Conservation (phyloP, 2,113 vertebrate genomes). For the Cinclus cinclus region DNA sequence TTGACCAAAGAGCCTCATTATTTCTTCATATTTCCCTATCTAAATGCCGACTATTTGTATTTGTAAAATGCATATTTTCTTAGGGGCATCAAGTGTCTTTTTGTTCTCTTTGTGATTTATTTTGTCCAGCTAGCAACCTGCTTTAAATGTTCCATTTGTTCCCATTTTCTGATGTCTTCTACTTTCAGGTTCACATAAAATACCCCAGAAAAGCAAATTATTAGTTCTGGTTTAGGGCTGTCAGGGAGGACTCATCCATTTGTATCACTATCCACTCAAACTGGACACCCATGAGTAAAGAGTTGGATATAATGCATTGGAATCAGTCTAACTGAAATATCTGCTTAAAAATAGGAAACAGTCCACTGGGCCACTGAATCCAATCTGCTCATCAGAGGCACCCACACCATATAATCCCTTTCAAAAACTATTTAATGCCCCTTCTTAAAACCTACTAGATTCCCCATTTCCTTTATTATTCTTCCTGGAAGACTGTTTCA, state of each 20-base stretch:
- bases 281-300: background rate
- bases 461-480: conserved; percentile 21
- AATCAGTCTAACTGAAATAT: background rate
- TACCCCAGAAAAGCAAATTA: background rate
- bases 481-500: conserved; percentile 8
- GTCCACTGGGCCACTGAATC: conserved; percentile 8
- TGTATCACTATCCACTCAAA: background rate
- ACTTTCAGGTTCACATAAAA: background rate
- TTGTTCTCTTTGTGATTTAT: background rate
- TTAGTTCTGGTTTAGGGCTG: background rate
- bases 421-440: conserved; percentile 3
- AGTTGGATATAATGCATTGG: background rate
- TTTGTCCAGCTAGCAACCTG: background rate
- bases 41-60: background rate
- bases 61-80: background rate
- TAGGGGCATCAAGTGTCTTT: background rate
- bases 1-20: background rate
- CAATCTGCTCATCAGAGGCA: conserved; percentile 4
- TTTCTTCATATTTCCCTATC: background rate
- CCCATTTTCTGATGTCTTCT: background rate
- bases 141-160: background rate
- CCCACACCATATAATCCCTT: background rate
- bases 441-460: conserved; percentile 1
- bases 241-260: background rate
- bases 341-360: background rate